Percentiles rank a stretch among this genome's conserved stretches.
These are phyloP conservation scores for Corapipo altera DNA, from an alignment of 2,113 vertebrate species.

Conservation along the genomic window DNA sequence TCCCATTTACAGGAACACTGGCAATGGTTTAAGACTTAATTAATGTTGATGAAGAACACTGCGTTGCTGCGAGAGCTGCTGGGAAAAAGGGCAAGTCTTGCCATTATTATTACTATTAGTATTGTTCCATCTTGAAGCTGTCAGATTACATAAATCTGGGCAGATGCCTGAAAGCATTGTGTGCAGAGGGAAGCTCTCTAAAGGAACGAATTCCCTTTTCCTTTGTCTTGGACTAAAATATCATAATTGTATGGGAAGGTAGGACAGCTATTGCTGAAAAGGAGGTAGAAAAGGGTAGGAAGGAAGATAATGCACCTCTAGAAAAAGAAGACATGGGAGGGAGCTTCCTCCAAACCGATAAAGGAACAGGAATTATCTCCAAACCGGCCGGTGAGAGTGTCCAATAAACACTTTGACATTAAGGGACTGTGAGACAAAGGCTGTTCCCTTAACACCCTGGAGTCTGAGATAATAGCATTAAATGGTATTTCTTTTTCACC, in stretches of 20 bases:
- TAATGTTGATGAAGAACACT: not conserved
- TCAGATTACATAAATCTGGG: conserved; percentile 30
- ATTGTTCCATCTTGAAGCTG: not conserved
- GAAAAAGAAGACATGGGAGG: not conserved
- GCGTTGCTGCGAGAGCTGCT: not conserved
- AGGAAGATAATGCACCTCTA: not conserved
- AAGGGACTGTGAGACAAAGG: not conserved
- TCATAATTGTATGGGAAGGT: not conserved
- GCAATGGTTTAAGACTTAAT: not conserved
- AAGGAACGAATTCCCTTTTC: not conserved
- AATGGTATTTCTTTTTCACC: not conserved
- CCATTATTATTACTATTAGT: not conserved
- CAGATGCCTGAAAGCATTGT: not conserved
- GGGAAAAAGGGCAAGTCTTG: not conserved
- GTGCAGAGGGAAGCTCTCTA: not conserved
- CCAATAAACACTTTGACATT: not conserved
- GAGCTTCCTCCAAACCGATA: not conserved
- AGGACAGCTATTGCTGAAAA: not conserved
- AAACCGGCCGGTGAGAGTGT: not conserved
- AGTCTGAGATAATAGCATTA: not conserved
- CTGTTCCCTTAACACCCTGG: not conserved
- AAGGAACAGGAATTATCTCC: not conserved
- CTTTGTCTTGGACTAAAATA: not conserved
- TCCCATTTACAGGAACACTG: not conserved
- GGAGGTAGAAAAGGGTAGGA: not conserved